Evolutionary conservation across 2,888 invertebrate genomes (phyloP).

Genomic region (Zaprionus lineosus): DNA sequence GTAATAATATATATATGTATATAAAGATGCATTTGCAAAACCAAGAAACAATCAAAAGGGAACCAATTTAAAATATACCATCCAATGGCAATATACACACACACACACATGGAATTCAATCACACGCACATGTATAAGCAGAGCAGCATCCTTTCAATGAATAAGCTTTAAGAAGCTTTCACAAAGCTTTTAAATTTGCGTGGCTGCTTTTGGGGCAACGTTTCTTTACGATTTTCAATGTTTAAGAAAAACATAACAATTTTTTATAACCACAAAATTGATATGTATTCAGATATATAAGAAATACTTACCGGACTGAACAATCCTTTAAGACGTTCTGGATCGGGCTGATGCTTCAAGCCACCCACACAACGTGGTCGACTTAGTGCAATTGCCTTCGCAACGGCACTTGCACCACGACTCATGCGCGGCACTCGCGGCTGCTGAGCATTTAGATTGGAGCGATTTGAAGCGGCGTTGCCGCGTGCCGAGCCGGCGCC

Average conservation of each 20-base stretch:
- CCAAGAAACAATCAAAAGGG: slow-evolving; percentile 3
- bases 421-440: slow-evolving; percentile 77
- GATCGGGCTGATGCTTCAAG: slow-evolving; percentile 81
- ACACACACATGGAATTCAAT: neutral
- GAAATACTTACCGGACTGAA: slow-evolving; percentile 82
- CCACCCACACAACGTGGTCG: slow-evolving; percentile 81
- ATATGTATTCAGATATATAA: neutral
- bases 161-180: neutral
- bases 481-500: slow-evolving; percentile 14
- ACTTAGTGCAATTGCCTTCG: slow-evolving; percentile 76
- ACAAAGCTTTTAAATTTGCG: neutral
- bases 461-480: slow-evolving; percentile 21
- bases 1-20: slow-evolving; percentile 57
- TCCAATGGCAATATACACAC: neutral
- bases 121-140: neutral
- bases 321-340: slow-evolving; percentile 78
- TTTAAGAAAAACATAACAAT: too few species aligned
- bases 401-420: slow-evolving; percentile 80
- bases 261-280: too few species aligned
- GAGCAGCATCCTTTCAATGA: slow-evolving; percentile 42
- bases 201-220: too few species aligned
- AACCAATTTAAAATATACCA: slow-evolving; percentile 5
- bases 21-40: slow-evolving; percentile 31
- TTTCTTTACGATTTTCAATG: too few species aligned
- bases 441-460: slow-evolving; percentile 49